phyloP scores from a whole-genome alignment of 2,797 vertebrate genomes.

The Sebastes matsubarae region DNA sequence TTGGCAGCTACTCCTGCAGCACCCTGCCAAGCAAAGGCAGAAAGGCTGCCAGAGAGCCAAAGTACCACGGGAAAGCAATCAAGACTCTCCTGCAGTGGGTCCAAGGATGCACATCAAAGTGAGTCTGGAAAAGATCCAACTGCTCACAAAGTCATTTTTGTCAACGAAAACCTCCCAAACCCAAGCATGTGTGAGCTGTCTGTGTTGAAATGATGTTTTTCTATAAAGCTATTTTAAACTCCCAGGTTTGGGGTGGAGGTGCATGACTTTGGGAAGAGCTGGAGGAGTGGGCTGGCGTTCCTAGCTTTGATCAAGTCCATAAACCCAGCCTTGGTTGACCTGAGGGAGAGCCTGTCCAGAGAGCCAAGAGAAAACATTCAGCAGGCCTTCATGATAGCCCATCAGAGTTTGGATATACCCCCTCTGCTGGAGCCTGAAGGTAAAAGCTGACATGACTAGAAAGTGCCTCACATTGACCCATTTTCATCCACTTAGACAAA shows the following conservation, averaged over 20 bases:
- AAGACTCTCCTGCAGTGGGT: conserved; percentile 88
- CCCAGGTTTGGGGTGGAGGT: conserved; percentile 90
- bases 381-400: conserved; percentile 87
- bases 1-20: conserved; percentile 82
- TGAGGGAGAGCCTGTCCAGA: conserved; percentile 85
- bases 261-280: conserved; percentile 90
- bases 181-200: not conserved
- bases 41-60: conserved; percentile 76
- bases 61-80: conserved; percentile 89
- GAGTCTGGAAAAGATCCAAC: conserved; percentile 43
- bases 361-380: conserved; percentile 84
- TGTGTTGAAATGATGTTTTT: not conserved
- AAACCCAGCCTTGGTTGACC: conserved; percentile 86
- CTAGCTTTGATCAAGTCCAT: conserved; percentile 90
- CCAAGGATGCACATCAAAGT: conserved; percentile 90
- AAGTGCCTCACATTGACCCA: not conserved
- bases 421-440: conserved; percentile 91
- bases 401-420: conserved; percentile 83
- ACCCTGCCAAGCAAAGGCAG: conserved; percentile 82
- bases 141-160: not conserved
- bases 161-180: not conserved
- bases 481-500: not conserved
- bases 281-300: conserved; percentile 91
- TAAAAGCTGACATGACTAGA: conserved; percentile 56
- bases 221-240: not conserved